phyloP scores from a whole-genome alignment of 1,140 invertebrate genomes.

The Caerostris extrusa region DNA sequence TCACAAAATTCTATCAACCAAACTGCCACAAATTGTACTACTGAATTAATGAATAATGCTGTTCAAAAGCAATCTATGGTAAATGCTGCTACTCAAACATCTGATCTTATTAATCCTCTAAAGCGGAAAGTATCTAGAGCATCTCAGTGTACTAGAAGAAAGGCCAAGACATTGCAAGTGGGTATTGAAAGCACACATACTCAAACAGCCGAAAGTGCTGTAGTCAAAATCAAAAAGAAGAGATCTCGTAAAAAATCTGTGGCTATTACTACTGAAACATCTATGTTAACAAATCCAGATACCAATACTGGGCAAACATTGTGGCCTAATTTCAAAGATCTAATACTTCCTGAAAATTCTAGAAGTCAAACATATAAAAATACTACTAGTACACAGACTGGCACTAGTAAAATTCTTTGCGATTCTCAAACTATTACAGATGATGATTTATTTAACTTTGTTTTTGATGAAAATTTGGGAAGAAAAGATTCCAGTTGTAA shows the following conservation, averaged over 20 bases:
- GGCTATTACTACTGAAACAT: conserved; percentile 65
- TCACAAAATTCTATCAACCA: background rate
- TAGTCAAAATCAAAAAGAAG: conserved; percentile 73
- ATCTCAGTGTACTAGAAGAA: conserved; percentile 64
- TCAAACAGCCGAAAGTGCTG: conserved; percentile 73
- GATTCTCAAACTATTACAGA: conserved; percentile 74
- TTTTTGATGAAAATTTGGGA: background rate
- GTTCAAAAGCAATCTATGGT: background rate
- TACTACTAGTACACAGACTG: conserved; percentile 47
- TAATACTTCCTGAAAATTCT: conserved; percentile 35
- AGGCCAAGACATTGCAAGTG: conserved; percentile 19
- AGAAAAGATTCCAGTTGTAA: conserved; percentile 49
- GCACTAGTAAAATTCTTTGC: conserved; percentile 58
- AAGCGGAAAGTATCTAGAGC: conserved; percentile 51
- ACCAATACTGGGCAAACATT: background rate
- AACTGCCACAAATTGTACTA: background rate
- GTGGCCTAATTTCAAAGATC: conserved; percentile 72
- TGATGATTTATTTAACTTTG: conserved; percentile 62
- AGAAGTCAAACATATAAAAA: background rate
- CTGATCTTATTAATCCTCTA: background rate
- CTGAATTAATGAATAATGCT: background rate
- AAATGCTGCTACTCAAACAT: conserved; percentile 52
- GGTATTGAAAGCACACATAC: conserved; percentile 72
- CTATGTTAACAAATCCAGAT: background rate
- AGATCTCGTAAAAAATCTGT: conserved; percentile 70